Conservation (phyloP, 2,113 vertebrate genomes). For the Sebastes fasciatus region DNA sequence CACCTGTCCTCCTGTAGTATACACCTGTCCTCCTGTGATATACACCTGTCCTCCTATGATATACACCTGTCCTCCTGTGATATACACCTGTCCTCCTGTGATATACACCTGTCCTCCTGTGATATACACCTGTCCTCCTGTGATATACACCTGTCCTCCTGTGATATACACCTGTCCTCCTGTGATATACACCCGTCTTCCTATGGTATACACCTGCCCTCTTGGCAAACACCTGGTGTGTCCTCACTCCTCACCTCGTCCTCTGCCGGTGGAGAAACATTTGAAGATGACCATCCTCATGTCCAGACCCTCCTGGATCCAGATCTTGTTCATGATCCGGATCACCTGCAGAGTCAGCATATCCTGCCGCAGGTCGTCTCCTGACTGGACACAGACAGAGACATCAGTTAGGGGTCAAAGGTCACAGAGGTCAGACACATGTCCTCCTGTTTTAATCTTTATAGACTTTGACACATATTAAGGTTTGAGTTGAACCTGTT, state of each 20-base stretch:
- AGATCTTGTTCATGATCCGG: constrained; percentile 98
- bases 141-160: no score
- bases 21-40: no score
- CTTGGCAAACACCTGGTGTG: neutral
- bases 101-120: no score
- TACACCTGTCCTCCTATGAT: no score
- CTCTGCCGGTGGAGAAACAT: constrained; percentile 94
- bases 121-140: no score
- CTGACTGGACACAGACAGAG: constrained; percentile 83
- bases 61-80: no score
- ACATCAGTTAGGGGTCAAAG: neutral
- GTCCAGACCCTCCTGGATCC: constrained; percentile 97
- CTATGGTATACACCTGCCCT: neutral
- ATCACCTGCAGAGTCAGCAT: constrained; percentile 99
- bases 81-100: no score
- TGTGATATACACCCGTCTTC: neutral
- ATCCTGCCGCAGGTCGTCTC: constrained; percentile 96
- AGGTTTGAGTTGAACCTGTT: no score
- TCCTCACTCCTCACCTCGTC: constrained; percentile 88
- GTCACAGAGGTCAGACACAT: neutral
- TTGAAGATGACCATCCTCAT: constrained; percentile 99
- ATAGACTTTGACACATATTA: no score
- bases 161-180: neutral
- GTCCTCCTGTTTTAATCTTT: neutral
- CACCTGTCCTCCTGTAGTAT: no score